A percentile compares a stretch with the other conserved stretches of the same genome.
phyloP scores from a whole-genome alignment of 2,888 invertebrate genomes.

The Himalopsyche japonica region DNA sequence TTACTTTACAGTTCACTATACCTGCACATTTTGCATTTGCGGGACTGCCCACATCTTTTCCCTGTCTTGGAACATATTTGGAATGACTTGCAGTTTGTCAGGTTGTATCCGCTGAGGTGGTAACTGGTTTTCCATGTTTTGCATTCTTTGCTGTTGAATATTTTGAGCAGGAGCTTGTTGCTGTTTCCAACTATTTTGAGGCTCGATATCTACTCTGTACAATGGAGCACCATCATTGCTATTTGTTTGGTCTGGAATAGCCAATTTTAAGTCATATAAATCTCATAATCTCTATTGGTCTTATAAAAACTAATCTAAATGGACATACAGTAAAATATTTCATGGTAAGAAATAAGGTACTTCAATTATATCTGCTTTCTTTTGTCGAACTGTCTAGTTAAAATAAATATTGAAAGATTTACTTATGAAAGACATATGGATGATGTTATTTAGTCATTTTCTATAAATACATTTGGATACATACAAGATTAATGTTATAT shows the following conservation, averaged over 20 bases:
- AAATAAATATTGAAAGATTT: neutral
- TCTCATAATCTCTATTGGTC: too few species aligned
- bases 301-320: neutral
- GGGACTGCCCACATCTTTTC: conserved; percentile 41
- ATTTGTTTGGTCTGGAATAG: conserved; percentile 32
- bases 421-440: too few species aligned
- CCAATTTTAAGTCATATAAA: neutral
- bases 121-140: conserved; percentile 23
- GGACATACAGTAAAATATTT: too few species aligned
- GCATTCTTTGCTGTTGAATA: conserved; percentile 31
- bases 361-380: too few species aligned
- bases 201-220: conserved; percentile 37
- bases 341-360: neutral
- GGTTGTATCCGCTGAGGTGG: conserved; percentile 21
- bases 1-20: neutral
- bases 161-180: conserved; percentile 23
- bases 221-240: conserved; percentile 37
- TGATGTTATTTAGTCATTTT: too few species aligned
- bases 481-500: too few species aligned
- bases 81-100: conserved; percentile 33
- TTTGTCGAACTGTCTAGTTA: too few species aligned
- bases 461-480: too few species aligned
- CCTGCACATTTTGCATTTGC: conserved; percentile 34
- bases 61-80: conserved; percentile 38
- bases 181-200: conserved; percentile 39